Evolutionary conservation across 1,140 invertebrate genomes (phyloP), one percentile per base, ranked within the genome.

Genomic region (Cheumatopsyche charites): DNA sequence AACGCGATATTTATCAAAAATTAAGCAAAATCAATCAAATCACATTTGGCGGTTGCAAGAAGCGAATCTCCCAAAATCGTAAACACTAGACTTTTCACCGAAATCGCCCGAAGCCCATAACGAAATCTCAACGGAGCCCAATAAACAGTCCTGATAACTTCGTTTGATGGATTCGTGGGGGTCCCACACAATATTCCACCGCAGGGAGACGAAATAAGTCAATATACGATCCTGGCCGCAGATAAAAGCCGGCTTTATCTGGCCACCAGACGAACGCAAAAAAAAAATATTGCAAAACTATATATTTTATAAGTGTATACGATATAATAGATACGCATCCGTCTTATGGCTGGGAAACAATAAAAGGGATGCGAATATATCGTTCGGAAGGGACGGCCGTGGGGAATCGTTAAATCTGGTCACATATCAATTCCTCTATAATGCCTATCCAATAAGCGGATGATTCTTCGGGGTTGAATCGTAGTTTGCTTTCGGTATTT

Each of bases 171-270:
- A 55, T 68, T 55, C 55, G 9, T 12, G 21, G 55, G 55, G 55
- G 55, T 23, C 9, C 29, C 3, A 9, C 9, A 36, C 29, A 36
- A 3, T 36, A 36, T 36, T 3, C 29, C 3, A 3, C 29, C 29
- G 3, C 3, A 11, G 21, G 7, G 12, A 23, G 66, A 55, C 23
- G 23, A 21, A 55, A 68, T 68, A 68, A 68, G 66, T 68, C 66
- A 68, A 68, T 68, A 68, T 68, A 68, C 26, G 66, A 58, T 47
- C 36, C 25, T 17, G 42, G 13, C 13, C 11, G 26, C 12, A 68
- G 66, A 68, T 68, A 68, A 68, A 68, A 68, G 66, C 26, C 29
- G 23, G 47, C 66, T 55, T 68, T 68, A 55, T 36, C 55, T 47
- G 41, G 26, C 66, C 7, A 25, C 55, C 7, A 52, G 47, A 19